Evolutionary conservation across 1,140 invertebrate genomes (phyloP).

Genomic region (Metopolophium dirhodum): DNA sequence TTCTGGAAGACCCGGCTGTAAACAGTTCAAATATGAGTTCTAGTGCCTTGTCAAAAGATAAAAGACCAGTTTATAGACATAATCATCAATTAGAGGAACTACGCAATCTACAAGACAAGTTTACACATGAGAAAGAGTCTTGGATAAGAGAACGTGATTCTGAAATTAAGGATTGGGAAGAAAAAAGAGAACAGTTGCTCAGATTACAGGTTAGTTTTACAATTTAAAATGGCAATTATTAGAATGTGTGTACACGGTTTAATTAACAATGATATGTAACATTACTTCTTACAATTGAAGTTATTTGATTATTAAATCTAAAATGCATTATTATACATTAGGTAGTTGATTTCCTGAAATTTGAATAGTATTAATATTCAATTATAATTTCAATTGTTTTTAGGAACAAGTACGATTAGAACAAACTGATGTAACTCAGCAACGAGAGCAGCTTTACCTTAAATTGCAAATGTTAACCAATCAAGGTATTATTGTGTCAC

Average conservation of each 20-base stretch:
- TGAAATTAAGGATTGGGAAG: conserved; percentile 72
- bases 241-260: neutral
- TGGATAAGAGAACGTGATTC: conserved; percentile 73
- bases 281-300: neutral
- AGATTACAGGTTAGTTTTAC: conserved; percentile 65
- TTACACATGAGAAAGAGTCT: conserved; percentile 80
- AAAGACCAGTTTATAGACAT: conserved; percentile 69
- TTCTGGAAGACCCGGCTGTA: conserved; percentile 57
- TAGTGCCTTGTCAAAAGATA: conserved; percentile 60
- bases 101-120: conserved; percentile 75
- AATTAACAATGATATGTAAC: neutral
- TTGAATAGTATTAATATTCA: neutral
- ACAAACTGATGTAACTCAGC: conserved; percentile 82
- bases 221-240: neutral
- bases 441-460: conserved; percentile 84
- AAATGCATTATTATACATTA: neutral
- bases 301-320: neutral
- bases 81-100: conserved; percentile 78
- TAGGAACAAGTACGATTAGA: conserved; percentile 75
- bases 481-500: conserved; percentile 70
- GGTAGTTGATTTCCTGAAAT: neutral
- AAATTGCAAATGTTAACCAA: conserved; percentile 79
- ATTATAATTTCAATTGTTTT: neutral
- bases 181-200: conserved; percentile 69
- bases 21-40: conserved; percentile 22